Base-by-base conservation (phyloP, 1,140 invertebrate species). In the Steinernema khuongi region DNA sequence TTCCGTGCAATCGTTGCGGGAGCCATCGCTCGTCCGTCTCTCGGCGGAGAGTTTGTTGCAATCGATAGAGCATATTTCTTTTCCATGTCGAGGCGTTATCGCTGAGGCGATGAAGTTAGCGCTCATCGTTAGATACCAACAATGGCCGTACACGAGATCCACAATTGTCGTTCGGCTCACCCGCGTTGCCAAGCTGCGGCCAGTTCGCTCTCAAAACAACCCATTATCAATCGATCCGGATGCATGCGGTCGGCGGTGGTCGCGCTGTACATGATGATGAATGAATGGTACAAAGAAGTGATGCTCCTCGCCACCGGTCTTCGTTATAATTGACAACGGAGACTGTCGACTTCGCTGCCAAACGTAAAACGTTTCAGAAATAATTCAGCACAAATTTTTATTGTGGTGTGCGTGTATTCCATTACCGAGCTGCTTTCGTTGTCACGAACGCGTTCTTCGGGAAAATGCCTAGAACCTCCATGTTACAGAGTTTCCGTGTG, bases 61-160 rank as follows among this genome's bases (percentile, higher is more conserved):
- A 60, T 60, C 50, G 50, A 60, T 60, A 14, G 14, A 60, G 50
- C 50, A 60, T 60, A 60, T 60, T 60, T 60, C 50, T 60, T 41
- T n/a, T 41, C 11, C 50, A 60, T 60, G 50, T 60, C 50, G 4
- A 7, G 4, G 50, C 19, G 50, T 60, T 60, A 60, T 60, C 50
- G 14, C 26, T 22, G 7, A 60, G 50, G 50, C 50, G 50, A 22
- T 60, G 4, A 22, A 60, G 7, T 60, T 60, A 22, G 50, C 50
- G 50, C 50, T 22, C 26, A 60, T 60, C 50, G 50, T 22, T 17
- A 22, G n/a, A 11, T 11, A 7, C 36, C 7, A n/a, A 41, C n/a
- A n/a, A 41, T n/a, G 36, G 36, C 36, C 7, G 36, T 11, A 7
- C 36, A n/a, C 36, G 36, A 7, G 7, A 11, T n/a, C 36, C 7